phyloP scores from a whole-genome alignment of 2,113 vertebrate genomes.

The Limanda limanda region DNA sequence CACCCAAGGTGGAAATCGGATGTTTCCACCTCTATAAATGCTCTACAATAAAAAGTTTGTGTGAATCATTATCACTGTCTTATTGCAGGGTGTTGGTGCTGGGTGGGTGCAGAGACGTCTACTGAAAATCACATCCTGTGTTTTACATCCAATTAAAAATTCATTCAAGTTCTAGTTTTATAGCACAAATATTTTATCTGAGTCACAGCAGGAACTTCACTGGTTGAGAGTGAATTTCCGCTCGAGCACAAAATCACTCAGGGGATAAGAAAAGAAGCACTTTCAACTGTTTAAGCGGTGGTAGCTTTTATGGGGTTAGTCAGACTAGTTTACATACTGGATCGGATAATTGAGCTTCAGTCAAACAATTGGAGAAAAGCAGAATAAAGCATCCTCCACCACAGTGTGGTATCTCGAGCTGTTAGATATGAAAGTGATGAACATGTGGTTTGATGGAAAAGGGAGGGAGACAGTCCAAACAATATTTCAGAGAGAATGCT shows the following conservation, averaged over 20 bases:
- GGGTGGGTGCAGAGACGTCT: not conserved
- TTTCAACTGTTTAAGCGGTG: not conserved
- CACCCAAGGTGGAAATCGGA: not conserved
- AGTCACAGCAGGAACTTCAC: conserved; percentile 2
- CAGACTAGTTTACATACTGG: conserved; percentile 12
- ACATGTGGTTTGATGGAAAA: conserved; percentile 21
- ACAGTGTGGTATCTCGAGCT: not conserved
- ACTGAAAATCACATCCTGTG: conserved; percentile 5
- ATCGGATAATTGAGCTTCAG: conserved; percentile 12
- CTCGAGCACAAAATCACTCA: conserved; percentile 10
- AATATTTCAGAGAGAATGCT: conserved; percentile 19
- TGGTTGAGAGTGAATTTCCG: conserved; percentile 9
- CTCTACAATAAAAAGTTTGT: conserved; percentile 1
- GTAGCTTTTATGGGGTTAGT: conserved; percentile 24
- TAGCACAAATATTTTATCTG: conserved; percentile 11
- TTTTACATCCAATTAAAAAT: conserved; percentile 3
- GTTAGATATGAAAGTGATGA: conserved; percentile 11
- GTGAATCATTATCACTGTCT: not conserved
- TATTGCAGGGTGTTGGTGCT: not conserved
- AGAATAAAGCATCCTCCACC: conserved; percentile 18
- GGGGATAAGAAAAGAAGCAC: conserved; percentile 13
- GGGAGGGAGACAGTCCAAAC: conserved; percentile 2
- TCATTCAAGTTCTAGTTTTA: not conserved
- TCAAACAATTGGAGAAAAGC: conserved; percentile 4
- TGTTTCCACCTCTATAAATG: conserved; percentile 7